Base-by-base conservation (phyloP, 2,797 vertebrate species). In the Lithobates sylvaticus region DNA sequence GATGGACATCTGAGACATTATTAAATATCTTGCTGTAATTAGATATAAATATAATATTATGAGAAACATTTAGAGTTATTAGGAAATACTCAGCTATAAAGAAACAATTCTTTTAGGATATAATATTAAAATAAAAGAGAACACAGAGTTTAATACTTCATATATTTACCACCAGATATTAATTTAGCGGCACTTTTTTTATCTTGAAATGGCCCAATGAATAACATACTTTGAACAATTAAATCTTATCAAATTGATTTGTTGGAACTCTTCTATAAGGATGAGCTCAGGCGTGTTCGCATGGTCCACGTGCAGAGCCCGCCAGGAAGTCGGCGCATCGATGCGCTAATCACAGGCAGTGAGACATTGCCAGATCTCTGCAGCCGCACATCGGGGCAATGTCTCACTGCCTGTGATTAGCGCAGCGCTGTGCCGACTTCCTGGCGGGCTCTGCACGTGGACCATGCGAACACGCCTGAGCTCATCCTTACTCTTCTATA, bases 1-100 rank as follows among this genome's bases (percentile, higher is more conserved):
- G 76, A 84, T 87, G 76, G 81, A 84, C 76, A 70, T 75, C 44
- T 80, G 86, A 84, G 77, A 80, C 76, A 87, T 87, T 87, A 87
- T 84, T 80, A 87, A 61, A 65, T 44, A 10, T 84, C 70, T 84
- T 39, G 36, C 86, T 87, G 86, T 87, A 87, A 87, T 87, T 76
- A 87, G 81, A 87, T 84, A 87, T 87, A 61, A 80, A 75, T 84
- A 84, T 80, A 84, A 87, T 80, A 87, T 87, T 87, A 87, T 84
- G 81, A 69, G 29, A 84, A 75, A 61, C 79, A 36, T 69, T n/a
- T 72, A 61, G 72, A 10, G 26, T 84, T 79, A 84, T 79, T 68
- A 87, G 69, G 7, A 47, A 78, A 73, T 34, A 26, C 90, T 94
- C 95, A 42, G 32, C 71, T 29, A 74, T 73, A 72, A 72, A 72